Conservation (phyloP, 2,797 vertebrate genomes). For the Myotis vivesi region DNA sequence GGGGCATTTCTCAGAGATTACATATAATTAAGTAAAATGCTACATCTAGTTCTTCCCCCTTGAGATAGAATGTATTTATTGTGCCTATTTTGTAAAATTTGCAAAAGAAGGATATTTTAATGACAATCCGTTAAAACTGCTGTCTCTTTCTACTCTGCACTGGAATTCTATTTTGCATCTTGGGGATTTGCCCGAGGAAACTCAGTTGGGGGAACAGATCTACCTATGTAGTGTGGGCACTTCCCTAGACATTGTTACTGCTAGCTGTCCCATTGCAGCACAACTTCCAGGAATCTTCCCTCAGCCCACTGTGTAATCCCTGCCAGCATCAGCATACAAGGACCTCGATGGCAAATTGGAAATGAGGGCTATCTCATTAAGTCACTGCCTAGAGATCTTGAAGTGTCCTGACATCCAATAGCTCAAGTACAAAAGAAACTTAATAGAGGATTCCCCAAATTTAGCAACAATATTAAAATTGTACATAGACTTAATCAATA, state of each 20-base stretch:
- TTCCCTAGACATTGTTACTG: neutral
- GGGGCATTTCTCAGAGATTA: neutral
- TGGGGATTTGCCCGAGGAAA: neutral
- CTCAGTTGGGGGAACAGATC: neutral
- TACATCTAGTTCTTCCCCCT: neutral
- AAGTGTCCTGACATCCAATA: neutral
- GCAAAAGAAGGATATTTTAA: neutral
- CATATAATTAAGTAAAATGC: neutral
- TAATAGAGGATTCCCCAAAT: neutral
- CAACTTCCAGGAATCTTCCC: neutral
- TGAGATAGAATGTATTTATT: neutral
- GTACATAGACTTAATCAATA: neutral
- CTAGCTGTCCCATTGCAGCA: neutral
- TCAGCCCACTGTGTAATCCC: neutral
- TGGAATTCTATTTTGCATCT: neutral
- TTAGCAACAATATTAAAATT: conserved; percentile 33
- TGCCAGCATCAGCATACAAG: neutral
- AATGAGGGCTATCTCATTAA: neutral
- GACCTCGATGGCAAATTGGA: neutral
- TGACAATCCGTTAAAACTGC: neutral
- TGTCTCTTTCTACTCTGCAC: neutral
- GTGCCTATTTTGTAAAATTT: neutral
- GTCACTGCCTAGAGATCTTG: neutral
- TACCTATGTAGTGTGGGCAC: neutral
- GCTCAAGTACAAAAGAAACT: neutral